Conservation (phyloP, 1,140 invertebrate genomes). For the Zaprionus tsacasi region DNA sequence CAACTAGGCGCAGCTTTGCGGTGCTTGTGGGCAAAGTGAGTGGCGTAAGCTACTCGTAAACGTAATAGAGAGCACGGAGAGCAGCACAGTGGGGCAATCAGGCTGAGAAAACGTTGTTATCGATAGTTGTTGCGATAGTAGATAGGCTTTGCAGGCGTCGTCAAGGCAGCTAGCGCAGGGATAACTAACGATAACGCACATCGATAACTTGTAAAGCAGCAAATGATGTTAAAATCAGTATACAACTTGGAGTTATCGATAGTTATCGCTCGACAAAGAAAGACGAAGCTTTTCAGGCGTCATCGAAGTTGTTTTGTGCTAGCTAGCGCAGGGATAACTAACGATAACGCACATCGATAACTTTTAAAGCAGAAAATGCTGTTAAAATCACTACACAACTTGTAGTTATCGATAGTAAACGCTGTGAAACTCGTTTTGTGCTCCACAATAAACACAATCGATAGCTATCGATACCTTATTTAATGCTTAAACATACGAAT, state of each 20-base stretch:
- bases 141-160: neutral
- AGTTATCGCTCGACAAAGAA: neutral
- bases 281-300: too few species aligned
- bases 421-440: too few species aligned
- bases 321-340: neutral
- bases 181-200: neutral
- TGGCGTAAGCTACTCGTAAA: conserved; percentile 9
- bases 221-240: too few species aligned
- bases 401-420: conserved; percentile 5
- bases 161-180: neutral
- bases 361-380: too few species aligned
- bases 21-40: neutral
- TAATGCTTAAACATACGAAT: neutral
- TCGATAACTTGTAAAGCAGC: neutral
- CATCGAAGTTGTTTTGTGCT: neutral
- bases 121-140: conserved; percentile 15
- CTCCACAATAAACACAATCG: neutral
- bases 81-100: conserved; percentile 3
- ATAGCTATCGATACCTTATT: neutral
- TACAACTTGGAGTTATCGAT: conserved; percentile 7
- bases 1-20: conserved; percentile 38
- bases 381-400: too few species aligned
- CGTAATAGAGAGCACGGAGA: conserved; percentile 17
- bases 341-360: neutral
- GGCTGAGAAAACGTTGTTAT: conserved; percentile 2